Evolutionary conservation across 2,888 invertebrate species (phyloP), one percentile per base, ranked within the genome.

Genomic region (Ctenicera cuprea): DNA sequence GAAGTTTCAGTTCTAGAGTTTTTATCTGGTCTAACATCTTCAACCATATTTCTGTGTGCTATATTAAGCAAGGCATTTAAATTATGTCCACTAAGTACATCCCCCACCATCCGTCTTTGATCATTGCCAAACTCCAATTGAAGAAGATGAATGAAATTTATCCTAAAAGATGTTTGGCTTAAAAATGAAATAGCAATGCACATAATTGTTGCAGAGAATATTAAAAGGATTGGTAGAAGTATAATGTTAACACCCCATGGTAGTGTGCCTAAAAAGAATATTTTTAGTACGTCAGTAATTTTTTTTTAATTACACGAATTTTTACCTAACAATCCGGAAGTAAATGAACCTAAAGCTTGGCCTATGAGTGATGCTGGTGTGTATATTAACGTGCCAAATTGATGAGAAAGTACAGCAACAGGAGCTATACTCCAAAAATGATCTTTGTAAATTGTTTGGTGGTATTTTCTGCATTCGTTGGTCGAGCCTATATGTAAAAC

Each of bases 141-240:
- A 12, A 77, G 14, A 7, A 77, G 12, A 59, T 75, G 71, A 0
- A 73, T 41, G 16, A 77, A 50, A 57, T 73, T 75, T 18, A 73
- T 8, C 33, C 63, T 54, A 50, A 77, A 77, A 0, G 75, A 64
- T 7, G 77, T 77, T 4, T 62, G 18, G 0, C 75, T 75, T 9
- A 61, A 3, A 59, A 75, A 77, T n/a, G 77, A 73, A 30, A 77
- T 48, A 12, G 38, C 3, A 11, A 77, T 73, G 41, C 77, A 75
- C 0, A 75, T 22, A 41, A 77, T 54, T 52, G 75, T 37, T 11
- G 68, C 59, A 11, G 43, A 14, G 33, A 77, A 77, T 38, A 77
- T 20, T 45, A 77, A 33, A 11, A 77, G 73, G 11, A 66, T 3
- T 11, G 76, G 76, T 18, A 76, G 20, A 14, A 76, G 14, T 3